phyloP scores from a whole-genome alignment of 2,797 vertebrate species.

The Tokudaia muenninki region DNA sequence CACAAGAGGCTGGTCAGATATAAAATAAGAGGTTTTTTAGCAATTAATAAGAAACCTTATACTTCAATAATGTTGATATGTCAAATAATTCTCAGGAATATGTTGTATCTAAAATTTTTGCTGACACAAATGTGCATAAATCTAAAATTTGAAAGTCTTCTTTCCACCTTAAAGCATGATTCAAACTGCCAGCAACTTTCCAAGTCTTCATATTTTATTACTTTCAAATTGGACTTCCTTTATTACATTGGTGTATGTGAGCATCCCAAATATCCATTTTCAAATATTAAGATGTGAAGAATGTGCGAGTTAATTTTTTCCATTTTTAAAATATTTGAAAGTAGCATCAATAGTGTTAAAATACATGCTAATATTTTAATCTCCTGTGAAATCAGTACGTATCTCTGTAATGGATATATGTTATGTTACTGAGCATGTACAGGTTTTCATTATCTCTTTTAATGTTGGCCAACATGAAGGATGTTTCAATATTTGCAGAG shows the following conservation, averaged over 20 bases:
- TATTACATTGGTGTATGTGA: neutral
- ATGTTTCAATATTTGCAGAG: slow-evolving; percentile 20
- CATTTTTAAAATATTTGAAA: neutral
- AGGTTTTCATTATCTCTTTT: slow-evolving; percentile 27
- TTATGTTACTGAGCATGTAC: neutral
- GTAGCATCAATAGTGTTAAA: neutral
- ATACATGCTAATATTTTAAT: neutral
- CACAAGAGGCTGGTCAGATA: neutral
- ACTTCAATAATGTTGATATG: neutral
- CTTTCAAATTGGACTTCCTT: neutral
- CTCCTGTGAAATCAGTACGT: neutral
- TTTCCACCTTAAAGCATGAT: neutral
- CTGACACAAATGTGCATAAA: neutral
- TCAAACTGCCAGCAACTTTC: neutral
- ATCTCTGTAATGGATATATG: neutral
- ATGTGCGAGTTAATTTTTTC: neutral
- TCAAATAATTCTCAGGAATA: neutral
- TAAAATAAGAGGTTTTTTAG: neutral
- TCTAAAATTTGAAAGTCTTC: neutral
- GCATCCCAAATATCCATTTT: neutral
- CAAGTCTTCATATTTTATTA: neutral
- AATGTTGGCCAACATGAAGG: neutral
- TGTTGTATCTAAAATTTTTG: neutral
- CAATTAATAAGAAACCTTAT: neutral
- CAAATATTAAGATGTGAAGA: neutral